Conservation (phyloP, 2,797 vertebrate species). For the Poecilia gillii region DNA sequence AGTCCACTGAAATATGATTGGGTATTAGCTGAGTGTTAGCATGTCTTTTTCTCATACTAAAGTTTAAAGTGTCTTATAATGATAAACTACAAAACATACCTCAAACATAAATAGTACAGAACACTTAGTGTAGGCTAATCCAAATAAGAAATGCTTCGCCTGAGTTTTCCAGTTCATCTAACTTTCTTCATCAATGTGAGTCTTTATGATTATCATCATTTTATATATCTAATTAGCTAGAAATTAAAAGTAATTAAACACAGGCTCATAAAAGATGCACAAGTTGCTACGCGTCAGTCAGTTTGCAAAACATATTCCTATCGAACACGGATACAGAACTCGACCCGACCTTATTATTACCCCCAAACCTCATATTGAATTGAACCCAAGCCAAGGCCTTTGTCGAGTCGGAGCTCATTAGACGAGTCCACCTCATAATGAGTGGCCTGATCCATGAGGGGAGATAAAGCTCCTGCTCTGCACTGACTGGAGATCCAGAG, state of each 20-base stretch:
- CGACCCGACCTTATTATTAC: constrained; percentile 23
- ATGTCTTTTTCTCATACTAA: neutral
- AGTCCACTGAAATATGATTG: neutral
- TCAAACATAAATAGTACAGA: neutral
- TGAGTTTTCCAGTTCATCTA: neutral
- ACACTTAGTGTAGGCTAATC: neutral
- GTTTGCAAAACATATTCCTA: constrained; percentile 4
- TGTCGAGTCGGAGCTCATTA: constrained; percentile 68
- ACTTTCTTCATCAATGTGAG: neutral
- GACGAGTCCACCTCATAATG: constrained; percentile 64
- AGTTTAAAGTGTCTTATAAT: neutral
- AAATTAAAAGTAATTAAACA: neutral
- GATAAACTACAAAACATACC: neutral
- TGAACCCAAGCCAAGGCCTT: constrained; percentile 61
- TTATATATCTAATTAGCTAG: neutral
- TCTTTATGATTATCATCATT: neutral
- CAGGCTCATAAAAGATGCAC: neutral
- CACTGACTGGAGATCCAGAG: constrained; percentile 63
- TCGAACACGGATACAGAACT: constrained; percentile 26
- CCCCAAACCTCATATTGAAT: constrained; percentile 40
- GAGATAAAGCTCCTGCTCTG: constrained; percentile 58
- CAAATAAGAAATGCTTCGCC: neutral
- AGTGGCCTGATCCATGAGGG: constrained; percentile 64
- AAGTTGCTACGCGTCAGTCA: neutral
- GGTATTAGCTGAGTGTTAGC: neutral